These are phyloP conservation scores for Cantharis flavilabris DNA, from an alignment of 2,888 invertebrate genomes.

Conservation along the genomic window DNA sequence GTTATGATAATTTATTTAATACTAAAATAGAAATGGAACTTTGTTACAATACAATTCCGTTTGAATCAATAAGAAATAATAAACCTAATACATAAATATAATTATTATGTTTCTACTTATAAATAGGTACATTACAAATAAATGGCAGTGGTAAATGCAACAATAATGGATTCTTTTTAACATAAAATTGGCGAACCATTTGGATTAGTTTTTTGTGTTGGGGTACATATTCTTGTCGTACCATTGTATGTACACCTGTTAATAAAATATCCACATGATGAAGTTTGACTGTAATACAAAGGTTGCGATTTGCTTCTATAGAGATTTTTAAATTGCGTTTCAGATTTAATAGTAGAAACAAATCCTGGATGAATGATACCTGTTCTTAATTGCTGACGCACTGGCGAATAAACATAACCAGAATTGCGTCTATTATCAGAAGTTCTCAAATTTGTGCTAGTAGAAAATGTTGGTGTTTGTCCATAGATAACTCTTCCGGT, in stretches of 20 bases:
- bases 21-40: background rate
- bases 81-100: background rate
- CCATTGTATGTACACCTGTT: conserved; percentile 84
- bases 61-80: background rate
- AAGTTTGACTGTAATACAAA: conserved; percentile 84
- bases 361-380: conserved; percentile 64
- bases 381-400: conserved; percentile 48
- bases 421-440: conserved; percentile 47
- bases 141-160: background rate
- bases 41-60: background rate
- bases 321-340: conserved; percentile 66
- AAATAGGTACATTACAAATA: background rate
- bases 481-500: conserved; percentile 47
- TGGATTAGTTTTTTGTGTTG: conserved; percentile 76
- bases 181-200: conserved; percentile 74
- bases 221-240: conserved; percentile 79
- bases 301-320: conserved; percentile 72
- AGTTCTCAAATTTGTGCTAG: conserved; percentile 46
- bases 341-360: conserved; percentile 79
- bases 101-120: background rate
- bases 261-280: conserved; percentile 85
- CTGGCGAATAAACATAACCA: conserved; percentile 50
- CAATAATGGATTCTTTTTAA: conserved; percentile 38
- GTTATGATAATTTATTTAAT: background rate
- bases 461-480: conserved; percentile 46